Conservation (phyloP, 1,140 invertebrate species). For the Cyphomyrmex costatus region DNA sequence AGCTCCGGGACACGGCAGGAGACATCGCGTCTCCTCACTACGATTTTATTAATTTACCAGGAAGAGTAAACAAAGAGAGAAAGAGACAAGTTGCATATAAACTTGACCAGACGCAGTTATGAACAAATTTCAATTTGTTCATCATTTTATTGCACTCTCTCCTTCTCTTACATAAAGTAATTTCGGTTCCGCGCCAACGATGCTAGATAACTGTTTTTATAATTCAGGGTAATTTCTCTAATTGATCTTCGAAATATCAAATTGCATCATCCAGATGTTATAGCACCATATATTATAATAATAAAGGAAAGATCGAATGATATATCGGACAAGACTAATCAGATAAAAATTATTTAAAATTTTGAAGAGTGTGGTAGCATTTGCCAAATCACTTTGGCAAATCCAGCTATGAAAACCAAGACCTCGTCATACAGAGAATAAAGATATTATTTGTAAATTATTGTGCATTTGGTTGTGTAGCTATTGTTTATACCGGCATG, state of each 20-base stretch:
- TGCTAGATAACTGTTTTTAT: constrained; percentile 19
- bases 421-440: too few species aligned
- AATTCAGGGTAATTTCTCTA: background rate
- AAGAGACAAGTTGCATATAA: background rate
- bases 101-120: background rate
- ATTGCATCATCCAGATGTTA: constrained; percentile 5
- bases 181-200: constrained; percentile 12
- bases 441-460: too few species aligned
- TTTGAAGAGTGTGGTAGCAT: too few species aligned
- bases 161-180: background rate
- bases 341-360: too few species aligned
- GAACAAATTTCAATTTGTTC: constrained; percentile 10
- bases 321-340: too few species aligned
- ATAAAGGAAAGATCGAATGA: background rate
- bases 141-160: background rate
- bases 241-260: background rate
- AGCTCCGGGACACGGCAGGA: constrained; percentile 27
- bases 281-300: background rate
- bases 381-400: too few species aligned
- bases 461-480: too few species aligned
- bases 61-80: background rate
- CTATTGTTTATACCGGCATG: too few species aligned
- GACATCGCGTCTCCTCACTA: background rate
- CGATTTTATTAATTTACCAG: constrained; percentile 22
- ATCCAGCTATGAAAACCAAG: too few species aligned